Base-by-base conservation (phyloP, 23 tunicate genomes). In the Oikopleura vanhoeffeni region DNA sequence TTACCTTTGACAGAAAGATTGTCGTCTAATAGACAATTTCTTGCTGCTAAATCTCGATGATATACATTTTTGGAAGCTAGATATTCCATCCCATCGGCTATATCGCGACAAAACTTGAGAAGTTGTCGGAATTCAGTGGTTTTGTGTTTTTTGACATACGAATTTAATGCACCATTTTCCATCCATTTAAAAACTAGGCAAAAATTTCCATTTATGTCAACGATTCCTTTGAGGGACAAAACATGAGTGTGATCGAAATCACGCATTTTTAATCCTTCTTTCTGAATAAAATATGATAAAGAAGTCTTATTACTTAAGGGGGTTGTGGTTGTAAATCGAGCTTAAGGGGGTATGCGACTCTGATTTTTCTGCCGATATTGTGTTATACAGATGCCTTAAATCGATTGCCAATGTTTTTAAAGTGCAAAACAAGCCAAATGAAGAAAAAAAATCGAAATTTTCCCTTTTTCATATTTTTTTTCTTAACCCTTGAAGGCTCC, bases 31-130 rank as follows among this genome's bases (percentile, higher is more conserved):
- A 71, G 79, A 71, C 79, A 71, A 71, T 71, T 71, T 13, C 79
- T 33, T 33, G 79, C 79, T 33, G 79, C 79, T 71, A 71, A 71
- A 71, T 71, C 79, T 13, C 79, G 79, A 71, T 71, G 79, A 30
- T 18, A 13, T 2, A 71, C 34, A 32, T 71, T 71, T 13, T 71
- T 71, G 38, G 34, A 18, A 30, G 79, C 79, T 30, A 71, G 32
- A 71, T 71, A 71, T 2, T 28, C 79, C 79, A 71, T 71, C 32
- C 79, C 79, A 71, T 71, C 79, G 79, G 79, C 34, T 13, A 71
- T 71, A 32, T 71, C 79, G 4, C 79, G 79, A 71, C 79, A 71
- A 30, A 71, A 71, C 27, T 32, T 71, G 34, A 71, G 2, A 18
- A 71, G 27, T 30, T 13, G 35, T 71, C 79, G 34, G 27, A 30